Conservation (phyloP, 1,140 invertebrate species). For the Drosophila ogumai region DNA sequence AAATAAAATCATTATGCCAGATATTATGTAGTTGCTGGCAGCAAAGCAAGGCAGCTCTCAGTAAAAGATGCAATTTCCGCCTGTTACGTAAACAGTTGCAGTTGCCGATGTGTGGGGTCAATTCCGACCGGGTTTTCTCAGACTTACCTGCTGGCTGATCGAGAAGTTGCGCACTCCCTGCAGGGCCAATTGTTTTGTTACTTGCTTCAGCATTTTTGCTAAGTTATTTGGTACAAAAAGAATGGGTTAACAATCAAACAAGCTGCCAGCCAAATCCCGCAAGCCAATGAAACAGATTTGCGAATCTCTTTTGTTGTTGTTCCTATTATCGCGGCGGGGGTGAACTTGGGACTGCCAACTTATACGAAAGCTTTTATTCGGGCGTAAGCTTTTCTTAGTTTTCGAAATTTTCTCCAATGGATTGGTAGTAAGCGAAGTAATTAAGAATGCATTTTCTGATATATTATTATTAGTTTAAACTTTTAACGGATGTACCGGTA, state of each 20-base stretch:
- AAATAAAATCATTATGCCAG: slow-evolving; percentile 1
- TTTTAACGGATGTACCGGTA: not conserved
- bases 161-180: slow-evolving; percentile 81
- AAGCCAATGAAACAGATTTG: slow-evolving; percentile 51
- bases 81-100: slow-evolving; percentile 69
- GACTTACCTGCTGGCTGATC: slow-evolving; percentile 75
- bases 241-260: slow-evolving; percentile 59
- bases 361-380: slow-evolving; percentile 11
- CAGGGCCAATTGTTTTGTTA: slow-evolving; percentile 80
- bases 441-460: not conserved
- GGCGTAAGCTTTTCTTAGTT: slow-evolving; percentile 6
- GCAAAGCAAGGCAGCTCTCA: not conserved
- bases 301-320: slow-evolving; percentile 30
- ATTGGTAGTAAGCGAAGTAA: too few relatives aligned
- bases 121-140: slow-evolving; percentile 1
- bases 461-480: not conserved
- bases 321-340: slow-evolving; percentile 20
- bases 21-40: not conserved
- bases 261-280: slow-evolving; percentile 69
- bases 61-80: slow-evolving; percentile 29
- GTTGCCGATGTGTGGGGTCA: slow-evolving; percentile 7
- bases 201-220: slow-evolving; percentile 83
- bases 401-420: not conserved
- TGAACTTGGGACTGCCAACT: slow-evolving; percentile 9
- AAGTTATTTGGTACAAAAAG: slow-evolving; percentile 45